Percentiles rank a stretch among this genome's conserved stretches.
Conservation (phyloP, 2,113 vertebrate genomes). For the Sturnus vulgaris region DNA sequence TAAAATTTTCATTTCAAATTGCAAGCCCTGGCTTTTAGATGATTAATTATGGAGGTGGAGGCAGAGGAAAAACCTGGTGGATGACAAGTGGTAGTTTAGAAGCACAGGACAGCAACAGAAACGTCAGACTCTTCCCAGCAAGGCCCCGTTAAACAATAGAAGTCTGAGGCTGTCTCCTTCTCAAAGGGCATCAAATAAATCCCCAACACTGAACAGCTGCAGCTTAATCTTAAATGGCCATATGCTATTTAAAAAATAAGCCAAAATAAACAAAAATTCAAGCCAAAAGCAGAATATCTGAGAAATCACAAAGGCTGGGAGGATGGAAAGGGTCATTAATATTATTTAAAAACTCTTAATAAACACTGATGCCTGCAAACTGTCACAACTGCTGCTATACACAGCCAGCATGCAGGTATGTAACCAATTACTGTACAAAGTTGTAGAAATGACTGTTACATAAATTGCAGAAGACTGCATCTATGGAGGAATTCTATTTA, state of each 20-base stretch:
- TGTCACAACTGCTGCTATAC: background rate
- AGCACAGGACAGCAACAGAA: background rate
- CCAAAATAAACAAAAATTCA: background rate
- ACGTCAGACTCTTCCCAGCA: background rate
- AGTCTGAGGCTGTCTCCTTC: background rate
- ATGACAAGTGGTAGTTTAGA: background rate
- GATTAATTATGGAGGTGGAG: background rate
- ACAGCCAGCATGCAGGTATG: fast-evolving
- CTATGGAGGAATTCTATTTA: background rate
- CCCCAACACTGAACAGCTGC: background rate
- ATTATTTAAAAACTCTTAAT: background rate
- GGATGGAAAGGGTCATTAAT: background rate
- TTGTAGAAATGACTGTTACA: background rate
- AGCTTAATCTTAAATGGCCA: background rate
- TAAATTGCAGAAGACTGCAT: background rate
- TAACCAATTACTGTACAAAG: background rate
- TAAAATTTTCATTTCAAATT: background rate
- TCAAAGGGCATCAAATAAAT: background rate
- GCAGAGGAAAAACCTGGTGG: background rate
- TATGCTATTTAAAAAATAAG: background rate
- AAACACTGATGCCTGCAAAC: background rate
- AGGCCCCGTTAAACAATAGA: background rate
- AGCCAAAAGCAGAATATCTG: background rate
- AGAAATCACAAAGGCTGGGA: background rate
- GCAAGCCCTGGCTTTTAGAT: background rate